These are phyloP conservation scores for Drosophila borborema DNA, from an alignment of 2,888 invertebrate species.

Conservation along the genomic window DNA sequence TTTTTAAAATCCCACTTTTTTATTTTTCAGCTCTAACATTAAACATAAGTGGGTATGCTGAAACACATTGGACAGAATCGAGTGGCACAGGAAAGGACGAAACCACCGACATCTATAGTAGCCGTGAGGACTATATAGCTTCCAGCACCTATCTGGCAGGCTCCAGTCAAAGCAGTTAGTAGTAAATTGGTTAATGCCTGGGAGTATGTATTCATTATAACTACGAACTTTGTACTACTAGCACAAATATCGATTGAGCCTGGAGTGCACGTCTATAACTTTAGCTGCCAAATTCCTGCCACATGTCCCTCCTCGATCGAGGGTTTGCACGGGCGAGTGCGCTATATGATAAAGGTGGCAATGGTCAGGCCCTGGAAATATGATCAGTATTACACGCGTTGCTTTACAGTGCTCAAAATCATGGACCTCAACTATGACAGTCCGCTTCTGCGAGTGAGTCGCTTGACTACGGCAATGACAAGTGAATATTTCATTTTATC, in stretches of 20 bases:
- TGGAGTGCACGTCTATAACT: slow-evolving; percentile 86
- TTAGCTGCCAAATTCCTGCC: slow-evolving; percentile 85
- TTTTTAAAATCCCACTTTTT: not conserved
- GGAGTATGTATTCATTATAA: too few relatives aligned
- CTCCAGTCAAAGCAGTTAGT: slow-evolving; percentile 73
- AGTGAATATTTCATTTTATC: not conserved
- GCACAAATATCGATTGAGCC: slow-evolving; percentile 81
- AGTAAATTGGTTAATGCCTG: not conserved
- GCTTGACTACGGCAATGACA: not conserved
- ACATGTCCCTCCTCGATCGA: slow-evolving; percentile 87
- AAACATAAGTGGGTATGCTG: slow-evolving; percentile 66
- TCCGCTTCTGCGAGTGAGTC: slow-evolving; percentile 61
- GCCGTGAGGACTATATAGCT: slow-evolving; percentile 85
- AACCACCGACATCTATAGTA: slow-evolving; percentile 40
- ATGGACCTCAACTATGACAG: slow-evolving; percentile 87
- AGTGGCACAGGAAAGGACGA: slow-evolving; percentile 9
- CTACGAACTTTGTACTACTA: not conserved
- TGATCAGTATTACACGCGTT: slow-evolving; percentile 88
- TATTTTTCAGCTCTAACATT: slow-evolving; percentile 56
- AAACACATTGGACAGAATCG: slow-evolving; percentile 64
- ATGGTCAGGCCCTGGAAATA: slow-evolving; percentile 94
- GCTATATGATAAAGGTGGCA: slow-evolving; percentile 88
- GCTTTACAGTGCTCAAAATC: slow-evolving; percentile 91
- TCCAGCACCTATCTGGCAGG: slow-evolving; percentile 85
- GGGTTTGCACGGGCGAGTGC: slow-evolving; percentile 85